Base-by-base conservation (phyloP, 2,888 invertebrate genomes). In the Hyles lineata region DNA sequence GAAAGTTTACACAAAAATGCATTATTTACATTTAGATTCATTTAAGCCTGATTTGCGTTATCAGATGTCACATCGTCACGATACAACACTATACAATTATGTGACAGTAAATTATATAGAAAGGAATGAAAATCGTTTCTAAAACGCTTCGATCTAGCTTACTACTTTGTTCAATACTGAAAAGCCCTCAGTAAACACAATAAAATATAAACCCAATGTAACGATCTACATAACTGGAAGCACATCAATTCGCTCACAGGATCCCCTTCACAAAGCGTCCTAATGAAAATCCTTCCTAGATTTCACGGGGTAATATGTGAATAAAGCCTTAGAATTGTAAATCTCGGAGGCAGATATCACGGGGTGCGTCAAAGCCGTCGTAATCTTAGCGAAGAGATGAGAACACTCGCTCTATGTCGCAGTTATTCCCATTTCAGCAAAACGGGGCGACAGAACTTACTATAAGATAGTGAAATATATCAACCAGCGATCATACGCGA, bases 371-470 rank as follows among this genome's bases (percentile, higher is more conserved):
- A 80, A 79, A 76, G 77, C 79, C 74, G 63, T 76, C 73, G 78
- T 79, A 80, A 80, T 80, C 77, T 76, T 76, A n/a, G 72, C 71
- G 43, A n/a, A 67, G 75, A 73, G 76, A 76, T 74, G 70, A 73
- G 76, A 77, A 78, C 76, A 74, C 61, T 75, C 76, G 70, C 77
- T 74, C 73, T 70, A 74, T 74, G 78, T 76, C 74, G 73, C 69
- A 70, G 61, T 73, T 74, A 71, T 76, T 74, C 72, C 52, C 72
- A 73, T 77, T 70, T 76, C 73, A 60, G 17, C 32, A 43, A 59
- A 43, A 60, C 70, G 32, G 19, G 9, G 62, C 62, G 50, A 50
- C 43, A 23, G 17, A 15, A 67, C 43, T 67, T 43, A 7, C 43
- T 50, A 23, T 55, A 23, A 43, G 17, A 67, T 67, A n/a, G 43